Evolutionary conservation across 1,140 invertebrate genomes (phyloP).

Genomic region (Brachionus rotundiformis): DNA sequence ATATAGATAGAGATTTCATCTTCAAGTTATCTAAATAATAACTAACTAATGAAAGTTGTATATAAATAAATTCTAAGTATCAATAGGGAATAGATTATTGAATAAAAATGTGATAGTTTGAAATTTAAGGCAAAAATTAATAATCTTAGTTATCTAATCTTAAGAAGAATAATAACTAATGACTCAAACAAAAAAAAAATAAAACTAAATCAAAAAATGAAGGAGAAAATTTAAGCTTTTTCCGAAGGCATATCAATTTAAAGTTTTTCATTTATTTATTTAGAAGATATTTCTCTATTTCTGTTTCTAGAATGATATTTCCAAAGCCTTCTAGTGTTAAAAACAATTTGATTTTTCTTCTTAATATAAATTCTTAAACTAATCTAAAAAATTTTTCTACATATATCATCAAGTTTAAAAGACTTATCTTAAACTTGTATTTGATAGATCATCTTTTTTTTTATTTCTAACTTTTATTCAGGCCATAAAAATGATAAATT

Average conservation of each 20-base stretch:
- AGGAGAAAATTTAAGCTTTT: not conserved
- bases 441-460: not conserved
- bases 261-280: not conserved
- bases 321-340: not conserved
- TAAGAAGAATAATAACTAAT: not conserved
- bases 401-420: not conserved
- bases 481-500: not conserved
- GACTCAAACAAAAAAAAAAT: not conserved
- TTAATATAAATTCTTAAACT: not conserved
- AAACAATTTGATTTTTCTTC: not conserved
- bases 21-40: not conserved
- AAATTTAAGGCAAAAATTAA: slow-evolving; percentile 13
- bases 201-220: no score
- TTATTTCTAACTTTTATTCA: not conserved
- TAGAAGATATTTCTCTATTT: not conserved
- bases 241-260: not conserved
- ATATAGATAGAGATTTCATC: not conserved
- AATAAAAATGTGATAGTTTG: slow-evolving; percentile 1
- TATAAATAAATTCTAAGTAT: not conserved
- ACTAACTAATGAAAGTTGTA: not conserved
- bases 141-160: slow-evolving; percentile 3
- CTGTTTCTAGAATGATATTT: not conserved
- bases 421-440: not conserved
- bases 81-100: not conserved
- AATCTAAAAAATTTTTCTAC: not conserved